These are phyloP conservation scores for Dasysyrphus tricinctus DNA, from an alignment of 2,888 invertebrate genomes.

Conservation along the genomic window DNA sequence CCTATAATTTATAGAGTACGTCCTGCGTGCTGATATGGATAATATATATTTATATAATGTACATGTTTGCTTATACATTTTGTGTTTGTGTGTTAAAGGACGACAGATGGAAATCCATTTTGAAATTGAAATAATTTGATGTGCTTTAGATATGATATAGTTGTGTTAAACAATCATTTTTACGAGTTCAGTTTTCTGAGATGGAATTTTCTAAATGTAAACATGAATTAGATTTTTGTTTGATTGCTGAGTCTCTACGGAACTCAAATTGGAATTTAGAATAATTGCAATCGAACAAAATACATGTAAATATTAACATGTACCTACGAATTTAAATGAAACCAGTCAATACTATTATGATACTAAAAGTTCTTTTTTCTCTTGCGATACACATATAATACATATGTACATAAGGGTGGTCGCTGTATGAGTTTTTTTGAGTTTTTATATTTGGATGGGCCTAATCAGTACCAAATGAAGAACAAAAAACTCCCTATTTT, in stretches of 20 bases:
- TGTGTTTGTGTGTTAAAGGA: slow-evolving; percentile 35
- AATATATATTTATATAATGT: slow-evolving; percentile 2
- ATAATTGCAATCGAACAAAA: not conserved
- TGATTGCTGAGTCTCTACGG: not conserved
- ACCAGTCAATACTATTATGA: not conserved
- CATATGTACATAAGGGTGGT: no score
- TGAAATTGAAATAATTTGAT: slow-evolving; percentile 49
- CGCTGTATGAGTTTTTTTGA: no score
- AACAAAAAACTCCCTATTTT: no score
- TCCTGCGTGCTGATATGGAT: slow-evolving; percentile 38
- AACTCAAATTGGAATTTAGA: not conserved
- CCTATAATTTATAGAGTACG: slow-evolving; percentile 63
- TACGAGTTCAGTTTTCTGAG: not conserved
- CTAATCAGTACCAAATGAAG: no score
- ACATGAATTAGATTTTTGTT: slow-evolving; percentile 6
- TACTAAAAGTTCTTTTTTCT: no score
- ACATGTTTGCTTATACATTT: not conserved
- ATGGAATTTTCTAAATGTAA: not conserved
- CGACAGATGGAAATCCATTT: slow-evolving; percentile 66
- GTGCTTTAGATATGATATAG: not conserved
- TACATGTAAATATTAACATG: not conserved
- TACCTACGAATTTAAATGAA: not conserved
- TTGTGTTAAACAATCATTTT: slow-evolving; percentile 7
- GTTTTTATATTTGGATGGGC: no score
- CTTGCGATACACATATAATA: no score